phyloP scores from a whole-genome alignment of 2,797 vertebrate genomes.

The Echeneis naucrates region DNA sequence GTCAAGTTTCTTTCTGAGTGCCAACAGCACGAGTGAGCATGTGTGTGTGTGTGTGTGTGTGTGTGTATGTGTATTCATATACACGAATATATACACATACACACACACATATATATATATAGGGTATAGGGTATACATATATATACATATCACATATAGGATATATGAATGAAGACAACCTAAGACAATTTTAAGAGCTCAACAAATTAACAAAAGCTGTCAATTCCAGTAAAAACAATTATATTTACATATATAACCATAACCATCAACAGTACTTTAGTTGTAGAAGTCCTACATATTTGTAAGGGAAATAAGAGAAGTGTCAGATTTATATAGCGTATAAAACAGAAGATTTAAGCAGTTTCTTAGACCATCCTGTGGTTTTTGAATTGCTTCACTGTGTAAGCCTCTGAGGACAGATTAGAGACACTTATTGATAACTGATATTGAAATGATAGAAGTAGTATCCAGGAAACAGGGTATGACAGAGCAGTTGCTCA shows the following conservation, averaged over 20 bases:
- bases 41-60: constrained; percentile 23
- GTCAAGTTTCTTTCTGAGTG: constrained; percentile 76
- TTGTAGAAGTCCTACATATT: constrained; percentile 2
- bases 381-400: constrained; percentile 56
- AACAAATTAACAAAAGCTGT: neutral
- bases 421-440: constrained; percentile 69
- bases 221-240: constrained; percentile 30
- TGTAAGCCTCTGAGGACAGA: constrained; percentile 68
- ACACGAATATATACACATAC: constrained; percentile 2
- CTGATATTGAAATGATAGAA: constrained; percentile 74
- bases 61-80: constrained; percentile 8
- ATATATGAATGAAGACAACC: neutral
- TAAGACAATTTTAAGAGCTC: constrained; percentile 1
- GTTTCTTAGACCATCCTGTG: constrained; percentile 47
- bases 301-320: constrained; percentile 24
- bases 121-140: too few species aligned
- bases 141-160: too few species aligned
- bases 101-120: neutral
- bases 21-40: constrained; percentile 58
- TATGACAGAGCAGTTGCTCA: constrained; percentile 64
- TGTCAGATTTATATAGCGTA: constrained; percentile 16
- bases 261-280: neutral
- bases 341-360: constrained; percentile 33
- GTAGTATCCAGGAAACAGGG: constrained; percentile 69
- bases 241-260: too few species aligned